Percentiles rank a stretch among this genome's conserved stretches.
Evolutionary conservation across 2,113 vertebrate genomes (phyloP).

Genomic region (Tetrax tetrax): DNA sequence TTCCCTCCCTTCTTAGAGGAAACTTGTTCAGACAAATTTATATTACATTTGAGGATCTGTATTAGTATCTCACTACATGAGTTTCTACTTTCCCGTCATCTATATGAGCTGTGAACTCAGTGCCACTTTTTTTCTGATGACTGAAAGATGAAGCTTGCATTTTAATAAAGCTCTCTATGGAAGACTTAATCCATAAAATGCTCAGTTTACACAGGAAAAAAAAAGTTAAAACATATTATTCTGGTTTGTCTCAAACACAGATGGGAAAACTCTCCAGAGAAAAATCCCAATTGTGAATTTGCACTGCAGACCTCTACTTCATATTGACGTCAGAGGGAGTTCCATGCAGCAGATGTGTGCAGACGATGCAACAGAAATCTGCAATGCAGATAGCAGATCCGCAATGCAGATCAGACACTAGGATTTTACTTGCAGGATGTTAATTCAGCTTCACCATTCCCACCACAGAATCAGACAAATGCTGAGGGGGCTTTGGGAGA

Average conservation of each 20-base stretch:
- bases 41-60: neutral
- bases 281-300: neutral
- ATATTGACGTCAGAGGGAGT: neutral
- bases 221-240: neutral
- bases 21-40: neutral
- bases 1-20: neutral
- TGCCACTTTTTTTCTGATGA: neutral
- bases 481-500: neutral
- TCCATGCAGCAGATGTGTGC: neutral
- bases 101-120: neutral
- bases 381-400: slow-evolving; percentile 12
- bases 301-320: neutral
- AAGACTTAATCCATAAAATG: neutral
- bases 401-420: neutral
- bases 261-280: neutral
- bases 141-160: neutral
- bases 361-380: neutral
- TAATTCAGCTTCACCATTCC: neutral
- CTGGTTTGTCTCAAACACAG: neutral
- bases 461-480: neutral
- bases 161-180: neutral
- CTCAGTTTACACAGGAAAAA: neutral
- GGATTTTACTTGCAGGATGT: neutral
- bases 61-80: neutral
- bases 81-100: neutral